A percentile compares a stretch with the other conserved stretches of the same genome.
These are phyloP conservation scores for Drosophila santomea DNA, from an alignment of 1,140 invertebrate genomes.

Conservation along the genomic window DNA sequence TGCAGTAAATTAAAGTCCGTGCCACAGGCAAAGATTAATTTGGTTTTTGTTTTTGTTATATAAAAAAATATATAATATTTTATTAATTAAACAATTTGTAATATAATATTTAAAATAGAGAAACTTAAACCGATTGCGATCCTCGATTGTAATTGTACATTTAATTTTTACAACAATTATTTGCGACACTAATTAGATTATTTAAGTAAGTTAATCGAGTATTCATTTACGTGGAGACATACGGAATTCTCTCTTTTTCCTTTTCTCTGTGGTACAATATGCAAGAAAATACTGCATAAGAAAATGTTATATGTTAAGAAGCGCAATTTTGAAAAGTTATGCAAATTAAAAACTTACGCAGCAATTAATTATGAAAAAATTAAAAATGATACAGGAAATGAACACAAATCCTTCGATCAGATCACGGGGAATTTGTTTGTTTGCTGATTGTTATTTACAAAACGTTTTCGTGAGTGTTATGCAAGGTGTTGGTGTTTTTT, in stretches of 20 bases:
- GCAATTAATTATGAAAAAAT: conserved; percentile 49
- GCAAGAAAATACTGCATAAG: conserved; percentile 80
- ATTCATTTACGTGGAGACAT: conserved; percentile 37
- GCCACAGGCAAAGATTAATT: conserved; percentile 50
- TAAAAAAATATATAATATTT: conserved; percentile 61
- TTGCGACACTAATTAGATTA: conserved; percentile 59
- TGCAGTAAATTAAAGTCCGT: conserved; percentile 41
- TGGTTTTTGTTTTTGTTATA: conserved; percentile 51
- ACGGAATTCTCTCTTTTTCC: conserved; percentile 8
- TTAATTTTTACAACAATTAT: conserved; percentile 61
- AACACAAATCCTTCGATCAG: conserved; percentile 69
- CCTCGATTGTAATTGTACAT: conserved; percentile 51
- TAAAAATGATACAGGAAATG: conserved; percentile 68
- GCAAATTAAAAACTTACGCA: conserved; percentile 52
- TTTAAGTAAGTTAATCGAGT: conserved; percentile 59
- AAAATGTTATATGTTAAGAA: conserved; percentile 36
- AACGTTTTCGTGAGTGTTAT: conserved; percentile 41
- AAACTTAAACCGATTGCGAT: conserved; percentile 55
- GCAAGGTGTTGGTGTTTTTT: conserved; percentile 5
- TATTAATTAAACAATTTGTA: conserved; percentile 61
- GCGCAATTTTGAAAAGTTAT: conserved; percentile 23
- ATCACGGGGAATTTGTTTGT: conserved; percentile 54
- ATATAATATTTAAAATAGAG: conserved; percentile 62
- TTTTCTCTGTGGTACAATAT: conserved; percentile 46
- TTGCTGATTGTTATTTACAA: conserved; percentile 66